These are phyloP conservation scores for Ylistrum balloti DNA, from an alignment of 1,140 invertebrate species.

Conservation along the genomic window DNA sequence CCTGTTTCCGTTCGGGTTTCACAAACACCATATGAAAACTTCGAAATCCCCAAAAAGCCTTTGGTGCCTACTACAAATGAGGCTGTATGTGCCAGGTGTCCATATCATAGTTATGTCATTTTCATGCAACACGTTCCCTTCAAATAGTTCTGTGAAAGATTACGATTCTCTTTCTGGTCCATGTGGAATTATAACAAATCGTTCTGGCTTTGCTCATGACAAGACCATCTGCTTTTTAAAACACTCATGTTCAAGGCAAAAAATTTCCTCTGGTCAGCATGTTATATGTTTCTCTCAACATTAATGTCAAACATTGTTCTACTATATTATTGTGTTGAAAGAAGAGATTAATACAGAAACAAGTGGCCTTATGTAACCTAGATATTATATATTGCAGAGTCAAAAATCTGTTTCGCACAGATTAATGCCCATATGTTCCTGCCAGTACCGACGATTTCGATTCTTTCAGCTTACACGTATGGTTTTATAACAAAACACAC, in stretches of 20 bases:
- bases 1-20: conserved; percentile 24
- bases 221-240: conserved; percentile 26
- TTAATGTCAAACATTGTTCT: conserved; percentile 40
- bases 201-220: conserved; percentile 32
- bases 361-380: conserved; percentile 12
- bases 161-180: conserved; percentile 30
- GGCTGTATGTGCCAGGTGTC: not conserved
- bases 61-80: conserved; percentile 27
- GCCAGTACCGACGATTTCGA: not conserved
- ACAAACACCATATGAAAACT: conserved; percentile 39
- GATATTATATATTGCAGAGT: not conserved
- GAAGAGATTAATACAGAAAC: conserved; percentile 23
- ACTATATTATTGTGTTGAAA: not conserved
- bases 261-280: conserved; percentile 3
- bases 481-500: conserved; percentile 25
- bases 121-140: conserved; percentile 36
- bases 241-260: conserved; percentile 9
- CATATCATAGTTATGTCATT: conserved; percentile 36
- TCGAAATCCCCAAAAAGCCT: not conserved
- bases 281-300: conserved; percentile 28
- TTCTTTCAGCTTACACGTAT: not conserved
- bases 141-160: conserved; percentile 1
- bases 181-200: conserved; percentile 29
- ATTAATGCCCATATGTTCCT: conserved; percentile 28
- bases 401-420: not conserved